Evolutionary conservation across 2,113 vertebrate species (phyloP), one percentile per base, ranked within the genome.

Genomic region (Prunella fulvescens): DNA sequence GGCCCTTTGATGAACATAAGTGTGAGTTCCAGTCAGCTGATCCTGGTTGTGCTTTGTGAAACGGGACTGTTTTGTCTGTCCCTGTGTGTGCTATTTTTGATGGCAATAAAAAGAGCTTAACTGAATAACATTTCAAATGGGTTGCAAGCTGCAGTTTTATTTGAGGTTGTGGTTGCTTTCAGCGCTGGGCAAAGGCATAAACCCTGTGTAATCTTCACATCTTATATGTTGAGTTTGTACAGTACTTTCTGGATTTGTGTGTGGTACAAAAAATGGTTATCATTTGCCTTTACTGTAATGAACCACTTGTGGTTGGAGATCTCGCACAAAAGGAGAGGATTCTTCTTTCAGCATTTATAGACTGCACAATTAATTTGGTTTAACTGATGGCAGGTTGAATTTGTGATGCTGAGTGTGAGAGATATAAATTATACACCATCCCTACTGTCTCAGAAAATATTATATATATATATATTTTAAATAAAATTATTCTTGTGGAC

Each of bases 71-170:
- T 93, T 81, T 82, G 56, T 20, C 86, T 77, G 47, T 65, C 72
- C 95, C 78, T 91, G 35, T 69, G 69, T 83, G 48, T 61, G 40
- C 48, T 91, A 28, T 93, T 91, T 93, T 91, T 92, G 57, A 67
- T 78, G 82, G 71, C 74, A 91, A 90, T 95, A 97, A 97, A 94
- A 82, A 97, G 87, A 96, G 80, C 69, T 96, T 93, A 95, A 90
- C 39, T n/a, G 77, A 96, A 87, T 88, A 92, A 92, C 91, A 92
- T 93, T 96, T 74, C 65, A 93, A 97, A 96, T 54, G 42, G n/a
- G n/a, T 70, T 86, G 35, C 67, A 76, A 83, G 79, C 54, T 85
- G 87, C 20, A 83, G 57, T 35, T 81, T 95, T 65, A 50, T 92
- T 91, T 90, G 62, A 92, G 22, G 44, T 44, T 60, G 22, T 64